Conservation (phyloP, 2,888 invertebrate genomes). For the Margaritifera margaritifera region DNA sequence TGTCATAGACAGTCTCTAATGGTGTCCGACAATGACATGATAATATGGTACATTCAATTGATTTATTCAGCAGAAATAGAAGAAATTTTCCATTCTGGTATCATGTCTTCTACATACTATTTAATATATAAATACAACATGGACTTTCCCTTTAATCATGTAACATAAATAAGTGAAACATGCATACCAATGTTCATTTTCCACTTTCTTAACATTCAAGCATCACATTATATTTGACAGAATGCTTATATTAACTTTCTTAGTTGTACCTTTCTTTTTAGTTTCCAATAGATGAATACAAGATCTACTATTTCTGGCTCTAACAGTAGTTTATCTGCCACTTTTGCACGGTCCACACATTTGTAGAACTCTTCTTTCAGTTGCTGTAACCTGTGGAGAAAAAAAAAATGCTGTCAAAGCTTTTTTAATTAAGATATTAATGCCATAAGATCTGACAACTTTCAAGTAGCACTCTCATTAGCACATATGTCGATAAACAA, state of each 20-base stretch:
- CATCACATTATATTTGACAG: background rate
- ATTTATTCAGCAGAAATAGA: too few species aligned
- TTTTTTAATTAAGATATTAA: too few species aligned
- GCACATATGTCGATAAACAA: background rate
- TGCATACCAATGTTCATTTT: background rate
- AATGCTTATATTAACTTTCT: background rate
- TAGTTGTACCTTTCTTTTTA: constrained; percentile 81
- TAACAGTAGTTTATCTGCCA: constrained; percentile 81
- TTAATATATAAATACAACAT: too few species aligned
- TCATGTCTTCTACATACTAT: too few species aligned
- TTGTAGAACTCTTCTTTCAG: constrained; percentile 95
- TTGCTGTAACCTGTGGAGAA: constrained; percentile 82
- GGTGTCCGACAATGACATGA: too few species aligned
- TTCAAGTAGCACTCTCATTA: background rate
- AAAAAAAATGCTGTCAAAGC: background rate
- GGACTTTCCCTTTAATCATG: background rate
- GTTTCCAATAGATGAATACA: constrained; percentile 96
- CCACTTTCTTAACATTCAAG: background rate
- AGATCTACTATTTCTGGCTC: constrained; percentile 89
- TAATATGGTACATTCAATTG: too few species aligned
- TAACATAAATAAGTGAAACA: too few species aligned
- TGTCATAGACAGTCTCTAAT: too few species aligned
- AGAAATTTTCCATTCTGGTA: too few species aligned
- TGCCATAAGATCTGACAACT: background rate
- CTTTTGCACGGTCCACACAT: constrained; percentile 81